Evolutionary conservation across 2,797 vertebrate genomes (phyloP).

Genomic region (Fistularia commersonii): DNA sequence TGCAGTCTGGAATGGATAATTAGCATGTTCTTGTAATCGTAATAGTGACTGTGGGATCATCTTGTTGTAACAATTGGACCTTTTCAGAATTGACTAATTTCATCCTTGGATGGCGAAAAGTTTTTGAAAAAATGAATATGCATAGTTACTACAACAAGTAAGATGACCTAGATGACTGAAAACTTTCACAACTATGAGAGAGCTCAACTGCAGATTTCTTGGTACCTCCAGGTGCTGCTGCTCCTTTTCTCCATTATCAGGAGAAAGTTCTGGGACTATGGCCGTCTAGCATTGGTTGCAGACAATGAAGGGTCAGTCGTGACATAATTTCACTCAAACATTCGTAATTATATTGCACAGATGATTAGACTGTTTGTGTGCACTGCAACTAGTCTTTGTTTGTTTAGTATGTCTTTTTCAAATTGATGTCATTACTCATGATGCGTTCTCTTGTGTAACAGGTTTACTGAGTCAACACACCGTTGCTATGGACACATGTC

Average conservation of each 20-base stretch:
- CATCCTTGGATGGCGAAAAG: no score
- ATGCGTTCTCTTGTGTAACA: conserved; percentile 29
- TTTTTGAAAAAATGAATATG: no score
- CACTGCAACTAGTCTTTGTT: no score
- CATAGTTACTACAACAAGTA: no score
- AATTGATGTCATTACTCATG: conserved; percentile 1
- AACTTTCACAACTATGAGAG: not conserved
- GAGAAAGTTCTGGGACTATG: conserved; percentile 91
- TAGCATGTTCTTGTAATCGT: no score
- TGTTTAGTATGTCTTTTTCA: not conserved
- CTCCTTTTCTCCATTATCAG: conserved; percentile 85
- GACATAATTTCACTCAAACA: no score
- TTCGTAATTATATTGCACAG: no score
- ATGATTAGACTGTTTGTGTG: no score
- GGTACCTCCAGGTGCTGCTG: conserved; percentile 76
- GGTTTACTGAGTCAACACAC: conserved; percentile 51
- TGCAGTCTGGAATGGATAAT: not conserved
- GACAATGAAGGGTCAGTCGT: conserved; percentile 75
- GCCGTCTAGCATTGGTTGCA: conserved; percentile 88
- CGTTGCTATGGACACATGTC: conserved; percentile 72
- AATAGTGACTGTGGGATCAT: no score
- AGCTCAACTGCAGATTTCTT: not conserved
- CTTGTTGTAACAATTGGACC: no score
- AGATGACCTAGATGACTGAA: no score
- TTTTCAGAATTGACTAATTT: no score